These are phyloP conservation scores for Threskiornis aethiopicus DNA, from an alignment of 2,797 vertebrate genomes.

Conservation along the genomic window DNA sequence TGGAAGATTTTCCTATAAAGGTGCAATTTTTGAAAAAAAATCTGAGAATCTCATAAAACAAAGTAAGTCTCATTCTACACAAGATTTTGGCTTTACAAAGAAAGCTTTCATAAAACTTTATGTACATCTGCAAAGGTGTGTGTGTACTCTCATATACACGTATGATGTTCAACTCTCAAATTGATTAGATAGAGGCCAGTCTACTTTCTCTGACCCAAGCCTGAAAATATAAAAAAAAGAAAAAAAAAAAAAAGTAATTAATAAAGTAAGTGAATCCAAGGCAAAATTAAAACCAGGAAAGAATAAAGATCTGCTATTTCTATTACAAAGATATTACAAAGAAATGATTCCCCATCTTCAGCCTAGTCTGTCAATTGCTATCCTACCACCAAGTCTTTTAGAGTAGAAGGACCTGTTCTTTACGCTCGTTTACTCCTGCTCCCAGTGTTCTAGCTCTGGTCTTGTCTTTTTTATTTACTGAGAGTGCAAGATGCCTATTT, in stretches of 20 bases:
- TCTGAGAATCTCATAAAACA: background rate
- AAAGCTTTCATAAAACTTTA: background rate
- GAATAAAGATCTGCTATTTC: background rate
- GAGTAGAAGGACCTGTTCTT: background rate
- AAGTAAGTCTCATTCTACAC: background rate
- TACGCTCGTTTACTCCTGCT: background rate
- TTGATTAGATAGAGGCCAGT: background rate
- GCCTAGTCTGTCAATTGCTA: background rate
- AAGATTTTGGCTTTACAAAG: background rate
- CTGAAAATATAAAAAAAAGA: background rate
- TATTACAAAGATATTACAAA: background rate
- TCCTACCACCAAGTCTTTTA: background rate
- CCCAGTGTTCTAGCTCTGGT: background rate
- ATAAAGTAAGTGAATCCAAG: background rate
- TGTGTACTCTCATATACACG: fast-evolving
- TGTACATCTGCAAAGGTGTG: background rate
- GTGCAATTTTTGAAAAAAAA: background rate
- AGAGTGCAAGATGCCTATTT: background rate
- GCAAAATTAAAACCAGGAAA: background rate
- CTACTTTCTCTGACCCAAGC: background rate
- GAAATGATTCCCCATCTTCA: background rate
- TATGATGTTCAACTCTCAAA: fast-evolving
- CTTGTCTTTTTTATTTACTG: background rate
- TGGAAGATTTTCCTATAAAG: background rate
- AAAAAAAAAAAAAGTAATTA: background rate